Evolutionary conservation across 2,888 invertebrate species (phyloP), one percentile per base, ranked within the genome.

Genomic region (Cheilosia urbana): DNA sequence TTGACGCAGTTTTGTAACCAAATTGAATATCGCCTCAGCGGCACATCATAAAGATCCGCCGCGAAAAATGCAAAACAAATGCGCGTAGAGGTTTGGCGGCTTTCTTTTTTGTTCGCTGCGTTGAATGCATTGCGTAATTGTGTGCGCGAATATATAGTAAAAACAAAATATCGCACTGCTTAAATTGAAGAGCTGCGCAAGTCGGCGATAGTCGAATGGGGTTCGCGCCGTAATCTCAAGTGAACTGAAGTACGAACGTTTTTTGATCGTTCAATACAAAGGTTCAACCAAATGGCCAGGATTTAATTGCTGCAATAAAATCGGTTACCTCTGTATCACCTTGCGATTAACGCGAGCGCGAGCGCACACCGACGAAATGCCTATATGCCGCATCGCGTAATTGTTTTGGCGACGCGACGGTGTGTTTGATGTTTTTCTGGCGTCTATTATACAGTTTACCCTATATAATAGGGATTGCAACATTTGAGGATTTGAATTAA

Each of bases 1-100:
- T 19, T 58, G 19, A 58, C 30, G 30, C 55, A 63, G 49, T 84
- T 78, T 84, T 79, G 84, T 75, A 73, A 84, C 84, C 69, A 79
- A 79, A 75, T 84, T 79, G 63, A 40, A 73, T 51, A 62, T 45
- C 21, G 40, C 68, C n/a, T 37, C 19, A 42, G 69, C 80, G 84
- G 84, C 84, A 85, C 84, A 80, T 85, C 84, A 73, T 9, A 84
- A 53, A 53, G 79, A 79, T 79, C 62, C 40, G 37, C 34, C 40
- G 37, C 34, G 13, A 40, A 53, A 83, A 79, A 76, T 80, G 71
- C 80, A 71, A 85, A 85, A 85, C 71, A 76, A 85, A 76, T 65
- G 71, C 65, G 55, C 80, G 42, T 53, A 49, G 53, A 76, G 69
- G 37, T 55, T 80, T 66, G 80, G 58, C 80, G 84, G 71, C 71